Conservation (phyloP, 2,797 vertebrate species). For the Gallirallus australis region DNA sequence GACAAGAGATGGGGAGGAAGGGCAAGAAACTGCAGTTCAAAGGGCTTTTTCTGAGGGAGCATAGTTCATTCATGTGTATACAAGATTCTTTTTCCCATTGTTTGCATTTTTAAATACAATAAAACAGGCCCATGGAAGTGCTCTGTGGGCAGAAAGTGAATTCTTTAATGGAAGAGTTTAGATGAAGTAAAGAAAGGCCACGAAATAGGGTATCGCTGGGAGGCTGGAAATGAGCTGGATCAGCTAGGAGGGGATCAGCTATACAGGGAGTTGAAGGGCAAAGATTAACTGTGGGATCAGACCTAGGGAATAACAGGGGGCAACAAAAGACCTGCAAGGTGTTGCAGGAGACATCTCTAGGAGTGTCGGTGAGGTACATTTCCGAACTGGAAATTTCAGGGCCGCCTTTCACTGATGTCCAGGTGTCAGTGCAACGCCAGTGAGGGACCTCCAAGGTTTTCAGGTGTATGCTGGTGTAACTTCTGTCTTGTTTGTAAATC, state of each 20-base stretch:
- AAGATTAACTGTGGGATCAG: neutral
- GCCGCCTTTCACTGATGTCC: neutral
- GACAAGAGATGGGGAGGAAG: constrained; percentile 2
- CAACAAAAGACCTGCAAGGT: neutral
- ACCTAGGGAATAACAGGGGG: neutral
- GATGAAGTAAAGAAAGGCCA: neutral
- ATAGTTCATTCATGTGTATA: neutral
- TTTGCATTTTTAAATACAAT: constrained; percentile 25
- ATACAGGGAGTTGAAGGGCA: neutral
- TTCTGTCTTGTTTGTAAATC: neutral
- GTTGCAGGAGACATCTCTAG: neutral
- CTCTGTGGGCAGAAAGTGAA: neutral
- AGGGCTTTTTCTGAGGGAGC: constrained; percentile 13
- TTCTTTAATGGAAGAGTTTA: neutral
- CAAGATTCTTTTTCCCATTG: neutral
- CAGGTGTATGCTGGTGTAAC: neutral
- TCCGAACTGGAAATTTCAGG: neutral
- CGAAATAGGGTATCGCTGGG: neutral
- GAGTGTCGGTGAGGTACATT: neutral
- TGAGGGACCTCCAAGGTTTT: neutral
- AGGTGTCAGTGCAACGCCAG: neutral
- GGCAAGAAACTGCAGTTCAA: constrained; percentile 1
- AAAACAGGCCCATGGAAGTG: neutral
- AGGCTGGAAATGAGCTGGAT: neutral
- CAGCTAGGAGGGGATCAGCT: neutral